Conservation (phyloP, 1,140 invertebrate genomes). For the Papilio dardanus region DNA sequence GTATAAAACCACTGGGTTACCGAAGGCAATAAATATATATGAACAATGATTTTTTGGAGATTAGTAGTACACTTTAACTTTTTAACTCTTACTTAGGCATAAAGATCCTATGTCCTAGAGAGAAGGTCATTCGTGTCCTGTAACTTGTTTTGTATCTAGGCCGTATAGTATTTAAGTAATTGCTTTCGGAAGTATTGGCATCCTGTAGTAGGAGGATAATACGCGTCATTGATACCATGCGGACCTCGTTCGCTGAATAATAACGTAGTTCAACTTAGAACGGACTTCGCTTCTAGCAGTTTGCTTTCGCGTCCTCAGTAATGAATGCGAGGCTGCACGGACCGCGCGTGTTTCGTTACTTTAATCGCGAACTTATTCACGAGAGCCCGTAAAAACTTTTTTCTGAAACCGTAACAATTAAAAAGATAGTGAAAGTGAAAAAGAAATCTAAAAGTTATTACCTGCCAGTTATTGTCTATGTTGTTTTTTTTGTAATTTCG, state of each 20-base stretch:
- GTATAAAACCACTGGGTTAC: neutral
- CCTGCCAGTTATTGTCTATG: slow-evolving; percentile 39
- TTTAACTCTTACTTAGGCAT: neutral
- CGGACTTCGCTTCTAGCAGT: slow-evolving; percentile 43
- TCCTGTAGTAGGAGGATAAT: slow-evolving; percentile 14
- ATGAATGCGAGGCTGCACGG: slow-evolving; percentile 61
- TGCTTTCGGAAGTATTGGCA: neutral
- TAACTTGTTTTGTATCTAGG: neutral
- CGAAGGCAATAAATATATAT: neutral
- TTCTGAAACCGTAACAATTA: slow-evolving; percentile 39
- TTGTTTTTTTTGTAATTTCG: slow-evolving; percentile 46
- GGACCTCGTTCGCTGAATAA: slow-evolving; percentile 23
- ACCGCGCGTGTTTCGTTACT: slow-evolving; percentile 64
- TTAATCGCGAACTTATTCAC: slow-evolving; percentile 70
- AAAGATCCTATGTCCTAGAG: neutral
- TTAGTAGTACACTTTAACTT: neutral
- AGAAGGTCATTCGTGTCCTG: neutral
- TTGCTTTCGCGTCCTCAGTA: slow-evolving; percentile 54
- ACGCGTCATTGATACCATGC: neutral
- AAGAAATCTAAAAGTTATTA: slow-evolving; percentile 42
- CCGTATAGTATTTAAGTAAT: neutral
- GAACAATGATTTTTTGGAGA: neutral
- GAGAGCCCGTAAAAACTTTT: slow-evolving; percentile 68
- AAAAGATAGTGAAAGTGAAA: slow-evolving; percentile 50
- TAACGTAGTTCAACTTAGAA: slow-evolving; percentile 43